Conservation (phyloP, 1,140 invertebrate genomes). For the Drosophila funebris region DNA sequence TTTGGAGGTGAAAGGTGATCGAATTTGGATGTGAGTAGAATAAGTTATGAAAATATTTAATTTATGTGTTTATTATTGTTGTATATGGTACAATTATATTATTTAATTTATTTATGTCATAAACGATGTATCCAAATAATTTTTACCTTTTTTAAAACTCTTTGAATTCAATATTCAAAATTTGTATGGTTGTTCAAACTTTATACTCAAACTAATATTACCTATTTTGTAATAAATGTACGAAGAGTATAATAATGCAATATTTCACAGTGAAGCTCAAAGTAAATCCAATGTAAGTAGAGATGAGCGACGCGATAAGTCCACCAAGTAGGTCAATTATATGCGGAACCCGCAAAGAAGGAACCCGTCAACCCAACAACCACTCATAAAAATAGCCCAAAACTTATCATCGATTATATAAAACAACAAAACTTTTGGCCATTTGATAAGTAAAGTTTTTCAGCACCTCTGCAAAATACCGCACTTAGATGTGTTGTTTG, state of each 20-base stretch:
- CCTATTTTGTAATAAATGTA: background rate
- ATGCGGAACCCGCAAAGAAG: conserved; percentile 54
- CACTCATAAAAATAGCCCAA: conserved; percentile 18
- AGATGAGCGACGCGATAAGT: conserved; percentile 50
- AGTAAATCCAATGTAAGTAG: conserved; percentile 47
- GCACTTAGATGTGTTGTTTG: conserved; percentile 62
- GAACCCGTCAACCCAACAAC: conserved; percentile 6
- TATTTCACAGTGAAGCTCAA: conserved; percentile 68
- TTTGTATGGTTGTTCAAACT: background rate
- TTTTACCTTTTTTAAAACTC: too few species aligned
- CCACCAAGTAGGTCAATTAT: conserved; percentile 74
- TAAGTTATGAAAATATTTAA: too few species aligned
- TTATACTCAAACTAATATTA: background rate
- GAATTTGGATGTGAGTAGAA: too few species aligned
- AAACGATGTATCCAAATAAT: too few species aligned
- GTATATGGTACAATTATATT: too few species aligned
- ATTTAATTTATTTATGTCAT: too few species aligned
- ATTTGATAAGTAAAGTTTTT: conserved; percentile 46
- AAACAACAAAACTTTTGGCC: conserved; percentile 19
- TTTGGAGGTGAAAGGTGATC: too few species aligned
- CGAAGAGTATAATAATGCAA: conserved; percentile 53
- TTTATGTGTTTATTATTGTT: too few species aligned
- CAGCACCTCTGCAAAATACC: conserved; percentile 54
- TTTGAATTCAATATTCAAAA: too few species aligned
- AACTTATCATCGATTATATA: conserved; percentile 58